phyloP scores from a whole-genome alignment of 2,113 vertebrate species.

The Budorcas taxicolor region DNA sequence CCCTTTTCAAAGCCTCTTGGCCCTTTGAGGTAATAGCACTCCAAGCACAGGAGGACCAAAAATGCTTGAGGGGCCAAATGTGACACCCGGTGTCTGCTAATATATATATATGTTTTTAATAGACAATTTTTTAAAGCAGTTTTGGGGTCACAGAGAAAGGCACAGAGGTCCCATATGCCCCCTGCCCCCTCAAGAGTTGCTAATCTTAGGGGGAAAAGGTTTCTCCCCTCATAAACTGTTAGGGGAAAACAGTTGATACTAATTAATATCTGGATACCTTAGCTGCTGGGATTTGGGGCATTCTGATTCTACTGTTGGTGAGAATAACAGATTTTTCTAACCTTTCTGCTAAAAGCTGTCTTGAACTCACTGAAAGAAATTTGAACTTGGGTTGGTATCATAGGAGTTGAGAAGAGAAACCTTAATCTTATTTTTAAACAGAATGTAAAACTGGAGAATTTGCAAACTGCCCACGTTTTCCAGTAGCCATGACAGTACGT shows the following conservation, averaged over 20 bases:
- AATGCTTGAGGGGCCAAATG: background rate
- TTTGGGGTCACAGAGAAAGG: background rate
- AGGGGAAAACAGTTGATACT: background rate
- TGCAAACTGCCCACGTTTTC: background rate
- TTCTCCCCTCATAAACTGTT: background rate
- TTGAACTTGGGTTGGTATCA: background rate
- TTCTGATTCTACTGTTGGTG: background rate
- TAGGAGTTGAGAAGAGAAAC: background rate
- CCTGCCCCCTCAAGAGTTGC: background rate
- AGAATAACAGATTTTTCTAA: background rate
- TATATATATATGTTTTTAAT: background rate
- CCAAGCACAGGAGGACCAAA: background rate
- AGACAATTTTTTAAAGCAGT: background rate
- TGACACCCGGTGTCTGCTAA: background rate
- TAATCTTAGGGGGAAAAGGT: background rate
- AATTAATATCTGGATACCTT: background rate
- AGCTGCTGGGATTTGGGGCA: background rate
- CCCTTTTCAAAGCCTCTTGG: background rate
- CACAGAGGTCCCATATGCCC: background rate
- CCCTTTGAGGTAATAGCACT: background rate
- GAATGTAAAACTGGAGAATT: background rate
- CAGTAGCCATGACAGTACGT: background rate
- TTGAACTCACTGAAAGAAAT: background rate
- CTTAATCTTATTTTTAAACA: slow-evolving; percentile 12
- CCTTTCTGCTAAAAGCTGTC: background rate